phyloP scores from a whole-genome alignment of 2,888 invertebrate genomes.

The Leuctra nigra region DNA sequence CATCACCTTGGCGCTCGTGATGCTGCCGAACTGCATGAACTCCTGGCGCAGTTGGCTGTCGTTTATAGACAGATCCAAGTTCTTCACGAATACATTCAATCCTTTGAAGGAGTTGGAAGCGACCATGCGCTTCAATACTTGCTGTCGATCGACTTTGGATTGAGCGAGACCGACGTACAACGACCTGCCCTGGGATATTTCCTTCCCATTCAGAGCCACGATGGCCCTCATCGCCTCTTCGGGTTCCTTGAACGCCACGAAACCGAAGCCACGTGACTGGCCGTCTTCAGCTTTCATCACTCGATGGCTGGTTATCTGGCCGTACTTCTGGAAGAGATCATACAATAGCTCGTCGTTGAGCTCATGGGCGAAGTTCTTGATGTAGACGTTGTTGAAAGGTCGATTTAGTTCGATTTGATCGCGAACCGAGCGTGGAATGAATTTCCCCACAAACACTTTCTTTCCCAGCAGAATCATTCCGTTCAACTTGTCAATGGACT shows the following conservation, averaged over 20 bases:
- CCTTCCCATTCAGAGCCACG: conserved; percentile 45
- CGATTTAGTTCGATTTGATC: conserved; percentile 41
- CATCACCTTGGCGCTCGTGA: conserved; percentile 64
- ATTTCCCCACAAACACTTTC: conserved; percentile 52
- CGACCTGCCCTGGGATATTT: conserved; percentile 34
- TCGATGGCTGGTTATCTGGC: conserved; percentile 40
- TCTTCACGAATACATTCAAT: conserved; percentile 66
- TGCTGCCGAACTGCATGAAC: conserved; percentile 60
- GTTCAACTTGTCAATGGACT: conserved; percentile 55
- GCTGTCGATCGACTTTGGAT: conserved; percentile 52
- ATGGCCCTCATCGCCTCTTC: conserved; percentile 50
- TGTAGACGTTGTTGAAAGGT: conserved; percentile 54
- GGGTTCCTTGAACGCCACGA: conserved; percentile 52
- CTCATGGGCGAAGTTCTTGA: conserved; percentile 54
- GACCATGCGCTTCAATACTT: conserved; percentile 51
- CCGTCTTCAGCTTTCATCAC: conserved; percentile 43
- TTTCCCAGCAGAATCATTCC: conserved; percentile 56
- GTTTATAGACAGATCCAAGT: conserved; percentile 61
- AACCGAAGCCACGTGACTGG: conserved; percentile 53
- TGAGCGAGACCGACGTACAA: conserved; percentile 55
- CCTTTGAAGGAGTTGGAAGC: conserved; percentile 51
- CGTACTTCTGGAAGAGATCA: conserved; percentile 46
- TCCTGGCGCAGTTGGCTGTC: conserved; percentile 57
- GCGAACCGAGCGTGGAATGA: conserved; percentile 51
- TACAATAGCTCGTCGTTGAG: conserved; percentile 46